Conservation (phyloP, 2,888 invertebrate genomes). For the Acanthococcus lagerstroemiae region DNA sequence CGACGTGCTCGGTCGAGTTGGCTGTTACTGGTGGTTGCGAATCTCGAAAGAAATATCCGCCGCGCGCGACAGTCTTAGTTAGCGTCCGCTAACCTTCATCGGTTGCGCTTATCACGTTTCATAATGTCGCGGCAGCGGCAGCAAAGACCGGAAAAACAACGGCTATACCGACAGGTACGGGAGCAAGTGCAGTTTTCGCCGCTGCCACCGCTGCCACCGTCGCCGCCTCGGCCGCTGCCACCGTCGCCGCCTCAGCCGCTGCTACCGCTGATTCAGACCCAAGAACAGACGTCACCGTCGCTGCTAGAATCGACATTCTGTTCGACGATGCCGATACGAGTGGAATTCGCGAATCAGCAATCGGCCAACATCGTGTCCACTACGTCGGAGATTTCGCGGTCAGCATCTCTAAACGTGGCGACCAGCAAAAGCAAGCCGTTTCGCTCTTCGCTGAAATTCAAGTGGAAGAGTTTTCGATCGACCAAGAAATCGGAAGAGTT, state of each 20-base stretch:
- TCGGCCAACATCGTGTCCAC: slow-evolving; percentile 22
- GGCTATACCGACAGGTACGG: no score
- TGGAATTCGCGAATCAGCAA: slow-evolving; percentile 18
- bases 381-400: slow-evolving; percentile 17
- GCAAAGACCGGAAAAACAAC: no score
- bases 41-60: no score
- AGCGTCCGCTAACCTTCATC: no score
- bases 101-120: no score
- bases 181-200: no score
- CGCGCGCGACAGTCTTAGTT: no score
- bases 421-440: slow-evolving; percentile 37
- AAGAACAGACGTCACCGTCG: no score
- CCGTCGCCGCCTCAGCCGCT: slow-evolving; percentile 1
- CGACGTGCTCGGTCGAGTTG: no score
- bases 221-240: background rate
- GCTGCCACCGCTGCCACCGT: slow-evolving; percentile 30
- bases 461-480: slow-evolving; percentile 34
- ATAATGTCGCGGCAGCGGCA: no score
- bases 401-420: slow-evolving; percentile 30
- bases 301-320: no score
- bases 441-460: slow-evolving; percentile 36
- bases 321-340: slow-evolving; percentile 11
- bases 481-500: slow-evolving; percentile 9
- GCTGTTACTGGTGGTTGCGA: no score
- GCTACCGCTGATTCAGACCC: slow-evolving; percentile 16